Evolutionary conservation across 2,888 invertebrate species (phyloP), one percentile per base, ranked within the genome.

Genomic region (Perizoma flavofasciatum): DNA sequence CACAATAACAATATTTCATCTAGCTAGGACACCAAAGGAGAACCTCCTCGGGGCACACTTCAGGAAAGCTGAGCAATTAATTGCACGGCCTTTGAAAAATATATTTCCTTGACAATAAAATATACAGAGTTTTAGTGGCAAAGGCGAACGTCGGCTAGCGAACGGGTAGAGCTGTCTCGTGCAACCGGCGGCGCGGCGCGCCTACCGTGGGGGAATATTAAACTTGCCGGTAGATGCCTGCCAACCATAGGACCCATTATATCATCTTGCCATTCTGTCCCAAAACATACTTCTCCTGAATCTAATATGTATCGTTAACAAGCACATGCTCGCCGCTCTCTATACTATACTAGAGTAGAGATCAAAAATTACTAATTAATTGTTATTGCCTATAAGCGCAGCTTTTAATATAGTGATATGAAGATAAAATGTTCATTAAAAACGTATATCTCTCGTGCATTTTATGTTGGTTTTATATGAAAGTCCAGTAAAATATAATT

Each of bases 401-500:
- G 61, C 46, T 66, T 62, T 59, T 63, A 66, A 59, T 63, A 65
- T 57, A 43, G 55, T 58, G 56, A 61, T 55, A 65, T 58, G 61
- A 61, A 63, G 62, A 61, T 59, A 61, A 65, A 60, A 65, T 48
- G 60, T 55, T 65, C 63, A 66, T 69, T 71, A 71, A 69, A 61
- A 71, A 68, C 60, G 70, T 76, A 72, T 71, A 71, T 69, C 70
- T 74, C 72, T 75, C 72, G 75, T 69, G 77, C 80, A 85, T 85
- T 86, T 78, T 73, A 83, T 81, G 83, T 82, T 81, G 83, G 76
- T 86, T 83, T 84, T 83, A 84, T 85, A 84, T 77, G 83, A 78
- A 78, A 90, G 90, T 90, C 88, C 89, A 86, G 89, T 90, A 90
- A 90, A 92, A 91, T 90, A 90, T 90, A 91, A 91, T 92, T 91